Base-by-base conservation (phyloP, 1,140 invertebrate genomes). In the Rhagoletis pomonella region DNA sequence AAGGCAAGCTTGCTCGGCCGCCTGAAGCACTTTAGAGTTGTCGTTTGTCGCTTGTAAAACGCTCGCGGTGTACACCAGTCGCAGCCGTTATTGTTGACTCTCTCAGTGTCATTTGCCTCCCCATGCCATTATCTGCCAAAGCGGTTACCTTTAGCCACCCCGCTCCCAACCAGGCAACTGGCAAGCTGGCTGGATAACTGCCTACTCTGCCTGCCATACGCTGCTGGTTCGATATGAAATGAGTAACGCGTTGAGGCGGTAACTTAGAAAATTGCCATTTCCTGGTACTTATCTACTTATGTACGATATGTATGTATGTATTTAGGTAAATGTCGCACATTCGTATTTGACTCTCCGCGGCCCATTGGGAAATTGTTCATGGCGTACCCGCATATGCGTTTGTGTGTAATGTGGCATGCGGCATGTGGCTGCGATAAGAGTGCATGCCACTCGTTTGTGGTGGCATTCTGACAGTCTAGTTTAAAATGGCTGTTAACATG, bases 221-320 rank as follows among this genome's bases (percentile, higher is more conserved):
- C 17, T 14, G 29, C 4, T 64, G 62, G 29, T 17, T 17, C 12
- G 10, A 14, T 42, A 47, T 73, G 67, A 73, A 73, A 44, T 44
- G 73, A 77, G 73, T 77, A n/a, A 73, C 17, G 73, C 47, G 6
- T n/a, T 77, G 44, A 77, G 73, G 73, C 73, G 47, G 47, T 50
- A 77, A 77, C 73, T 50, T 55, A 55, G 44, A 77, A 77, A 77
- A 77, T 77, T 77, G 73, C 47, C 73, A 77, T 77, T 77, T 77
- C 73, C 73, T 50, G 73, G 44, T 77, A 47, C 6, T 12, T 50
- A 12, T 29, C 29, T 29, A 29, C 29, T 0, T 29, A 29, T n/a
- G 64, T 67, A 67, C 29, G 29, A 29, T 29, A 29, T 29, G 29
- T 77, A 47, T 14, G 44, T 50, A 12, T 29, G 29, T 29, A 29